Conservation (phyloP, 1,140 invertebrate species). For the Phocides pigmalion region DNA sequence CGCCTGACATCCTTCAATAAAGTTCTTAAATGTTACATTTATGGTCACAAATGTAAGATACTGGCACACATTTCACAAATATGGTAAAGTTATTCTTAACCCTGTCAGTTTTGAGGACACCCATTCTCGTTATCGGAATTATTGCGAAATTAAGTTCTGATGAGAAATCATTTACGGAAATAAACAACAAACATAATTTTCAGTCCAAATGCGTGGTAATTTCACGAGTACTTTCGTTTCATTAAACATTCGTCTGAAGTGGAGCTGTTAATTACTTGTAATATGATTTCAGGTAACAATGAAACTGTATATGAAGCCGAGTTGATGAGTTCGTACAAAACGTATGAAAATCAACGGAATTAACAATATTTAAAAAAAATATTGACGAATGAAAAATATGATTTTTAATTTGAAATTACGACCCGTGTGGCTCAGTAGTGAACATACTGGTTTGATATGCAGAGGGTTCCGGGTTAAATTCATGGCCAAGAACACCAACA, state of each 20-base stretch:
- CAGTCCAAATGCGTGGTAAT: background rate
- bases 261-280: background rate
- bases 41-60: too few relatives aligned
- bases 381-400: too few relatives aligned
- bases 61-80: too few relatives aligned
- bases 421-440: too few relatives aligned
- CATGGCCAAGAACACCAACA: too few relatives aligned
- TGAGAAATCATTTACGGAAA: background rate
- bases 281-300: background rate
- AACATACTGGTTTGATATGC: too few relatives aligned
- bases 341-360: background rate
- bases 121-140: background rate
- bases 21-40: too few relatives aligned
- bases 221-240: too few relatives aligned
- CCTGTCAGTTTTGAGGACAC: background rate
- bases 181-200: background rate
- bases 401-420: too few relatives aligned
- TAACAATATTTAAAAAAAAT: background rate
- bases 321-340: background rate
- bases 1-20: too few relatives aligned
- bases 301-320: background rate
- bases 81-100: too few relatives aligned
- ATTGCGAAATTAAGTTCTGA: background rate
- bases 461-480: too few relatives aligned
- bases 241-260: background rate